These are phyloP conservation scores for Chromis chromis DNA, from an alignment of 2,797 vertebrate genomes.

Conservation along the genomic window DNA sequence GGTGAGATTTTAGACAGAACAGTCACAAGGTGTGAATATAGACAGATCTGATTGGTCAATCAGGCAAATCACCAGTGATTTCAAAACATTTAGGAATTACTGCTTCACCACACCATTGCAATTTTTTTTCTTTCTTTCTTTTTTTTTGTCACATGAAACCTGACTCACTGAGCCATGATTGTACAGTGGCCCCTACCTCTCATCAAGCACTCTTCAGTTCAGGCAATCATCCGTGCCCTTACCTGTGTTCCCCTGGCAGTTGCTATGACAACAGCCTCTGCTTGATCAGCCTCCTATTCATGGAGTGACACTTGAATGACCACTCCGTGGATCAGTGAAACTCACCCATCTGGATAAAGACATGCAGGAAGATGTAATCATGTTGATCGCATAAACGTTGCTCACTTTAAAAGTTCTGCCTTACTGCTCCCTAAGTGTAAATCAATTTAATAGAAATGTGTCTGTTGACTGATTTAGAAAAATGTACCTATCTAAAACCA, in stretches of 20 bases:
- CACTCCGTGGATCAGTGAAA: conserved; percentile 82
- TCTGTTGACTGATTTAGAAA: conserved; percentile 2
- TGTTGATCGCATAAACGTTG: conserved; percentile 47
- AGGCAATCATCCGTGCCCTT: conserved; percentile 83
- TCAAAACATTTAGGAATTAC: conserved; percentile 55
- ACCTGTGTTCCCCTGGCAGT: conserved; percentile 80
- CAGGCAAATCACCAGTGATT: conserved; percentile 43
- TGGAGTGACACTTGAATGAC: conserved; percentile 82
- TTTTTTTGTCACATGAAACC: conserved; percentile 53
- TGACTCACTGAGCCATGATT: conserved; percentile 72
- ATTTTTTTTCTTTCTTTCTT: conserved; percentile 8
- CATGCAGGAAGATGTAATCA: conserved; percentile 52
- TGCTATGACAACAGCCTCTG: conserved; percentile 82
- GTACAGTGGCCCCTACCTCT: conserved; percentile 74
- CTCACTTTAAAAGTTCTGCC: conserved; percentile 50
- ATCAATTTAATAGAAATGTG: conserved; percentile 48
- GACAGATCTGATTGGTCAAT: conserved; percentile 43
- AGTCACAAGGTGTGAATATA: conserved; percentile 46
- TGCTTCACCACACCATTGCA: conserved; percentile 25
- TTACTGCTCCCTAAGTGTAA: conserved; percentile 17
- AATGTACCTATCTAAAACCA: no score
- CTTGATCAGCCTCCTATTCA: conserved; percentile 83
- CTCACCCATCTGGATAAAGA: conserved; percentile 69
- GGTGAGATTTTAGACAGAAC: conserved; percentile 37
- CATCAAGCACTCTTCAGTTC: conserved; percentile 82